Evolutionary conservation across 2,888 invertebrate genomes (phyloP), one percentile per base, ranked within the genome.

Genomic region (Plemyria rubiginata): DNA sequence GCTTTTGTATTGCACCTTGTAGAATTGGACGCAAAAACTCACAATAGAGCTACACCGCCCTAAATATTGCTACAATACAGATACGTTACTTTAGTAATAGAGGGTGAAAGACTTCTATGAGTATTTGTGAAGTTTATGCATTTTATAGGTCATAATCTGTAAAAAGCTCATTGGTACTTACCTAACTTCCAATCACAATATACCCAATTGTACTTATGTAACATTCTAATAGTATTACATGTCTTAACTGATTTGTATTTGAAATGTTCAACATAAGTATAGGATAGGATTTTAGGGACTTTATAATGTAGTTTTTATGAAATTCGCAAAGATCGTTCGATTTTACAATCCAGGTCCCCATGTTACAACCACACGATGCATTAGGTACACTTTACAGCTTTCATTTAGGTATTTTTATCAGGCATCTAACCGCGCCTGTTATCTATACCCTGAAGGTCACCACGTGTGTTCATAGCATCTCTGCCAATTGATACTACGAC

Each of bases 391-490:
- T 75, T 77, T 81, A n/a, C n/a, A n/a, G n/a, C n/a, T 85, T 84
- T 83, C 80, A 75, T 85, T 38, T 38, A 9, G 36, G 84, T 83
- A 79, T 75, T 72, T 73, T 82, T 87, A 87, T 86, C 87, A 84
- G 76, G 66, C 76, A 78, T 70, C 74, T 79, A 11, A n/a, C 36
- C 12, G 48, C 74, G 71, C 62, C 64, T 61, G 77, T 80, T 86
- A 86, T 86, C 68, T 65, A 69, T 72, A 9, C 36, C 67, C 43
- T 79, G 84, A 87, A 87, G 86, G 86, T 84, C 85, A 77, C 64
- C 84, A 58, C 64, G 62, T 69, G 64, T 63, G 62, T 65, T 72
- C 71, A 70, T 65, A 58, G 70, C 66, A 57, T 67, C 59, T 74
- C 72, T 67, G 56, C 65, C 69, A 75, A 75, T 76, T 70, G 71